Conservation (phyloP, 1,140 invertebrate species). For the Mycetomoellerius zeteki region DNA sequence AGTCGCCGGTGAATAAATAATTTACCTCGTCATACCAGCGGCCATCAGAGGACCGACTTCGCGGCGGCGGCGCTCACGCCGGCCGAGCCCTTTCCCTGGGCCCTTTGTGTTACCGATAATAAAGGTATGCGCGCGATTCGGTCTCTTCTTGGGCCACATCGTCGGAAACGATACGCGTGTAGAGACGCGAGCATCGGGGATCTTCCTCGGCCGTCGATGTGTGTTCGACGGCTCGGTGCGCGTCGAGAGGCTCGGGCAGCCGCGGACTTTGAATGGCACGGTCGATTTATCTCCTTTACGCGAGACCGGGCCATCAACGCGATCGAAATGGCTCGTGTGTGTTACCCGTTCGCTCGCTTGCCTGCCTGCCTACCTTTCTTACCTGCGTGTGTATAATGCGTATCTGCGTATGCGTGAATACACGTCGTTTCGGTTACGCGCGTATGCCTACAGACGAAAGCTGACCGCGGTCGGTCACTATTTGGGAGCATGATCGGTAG, state of each 20-base stretch:
- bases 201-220: conserved; percentile 16
- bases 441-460: conserved; percentile 38
- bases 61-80: conserved; percentile 53
- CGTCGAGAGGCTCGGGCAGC: conserved; percentile 34
- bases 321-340: conserved; percentile 33
- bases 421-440: conserved; percentile 39
- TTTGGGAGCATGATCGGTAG: conserved; percentile 65
- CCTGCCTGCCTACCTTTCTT: neutral
- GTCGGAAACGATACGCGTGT: conserved; percentile 62
- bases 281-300: conserved; percentile 67
- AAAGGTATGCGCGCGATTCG: conserved; percentile 68
- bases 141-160: conserved; percentile 54
- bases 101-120: conserved; percentile 69
- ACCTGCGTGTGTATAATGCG: neutral
- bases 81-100: conserved; percentile 26
- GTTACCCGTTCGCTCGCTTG: neutral
- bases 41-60: conserved; percentile 73
- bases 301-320: conserved; percentile 57
- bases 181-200: conserved; percentile 32
- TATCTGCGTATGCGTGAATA: conserved; percentile 23
- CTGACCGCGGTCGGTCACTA: conserved; percentile 47
- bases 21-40: conserved; percentile 80
- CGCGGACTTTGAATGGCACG: conserved; percentile 62
- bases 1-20: conserved; percentile 83
- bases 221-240: conserved; percentile 50